A percentile compares a stretch with the other conserved stretches of the same genome.
phyloP scores from a whole-genome alignment of 1,140 invertebrate species.

The Listronotus bonariensis region DNA sequence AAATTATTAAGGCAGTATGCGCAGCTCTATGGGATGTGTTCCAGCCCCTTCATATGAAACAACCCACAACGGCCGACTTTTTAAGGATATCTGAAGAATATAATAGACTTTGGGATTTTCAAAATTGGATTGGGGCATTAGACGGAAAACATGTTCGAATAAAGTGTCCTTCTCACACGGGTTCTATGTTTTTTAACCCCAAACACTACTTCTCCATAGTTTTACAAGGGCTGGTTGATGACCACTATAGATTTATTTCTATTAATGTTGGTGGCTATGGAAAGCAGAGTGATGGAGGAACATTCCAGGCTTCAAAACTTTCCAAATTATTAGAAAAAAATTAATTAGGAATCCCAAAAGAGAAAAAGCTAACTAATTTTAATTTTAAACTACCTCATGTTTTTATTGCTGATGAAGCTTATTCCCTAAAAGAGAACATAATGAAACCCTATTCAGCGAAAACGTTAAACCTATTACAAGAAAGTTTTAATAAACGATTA shows the following conservation, averaged over 20 bases:
- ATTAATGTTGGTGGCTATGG: constrained; percentile 54
- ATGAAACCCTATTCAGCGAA: constrained; percentile 5
- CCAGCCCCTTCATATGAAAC: not conserved
- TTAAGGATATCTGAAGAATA: constrained; percentile 32
- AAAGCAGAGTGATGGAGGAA: constrained; percentile 52
- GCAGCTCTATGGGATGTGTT: not conserved
- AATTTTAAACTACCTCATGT: constrained; percentile 31
- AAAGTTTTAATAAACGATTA: no score
- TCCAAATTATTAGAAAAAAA: constrained; percentile 22
- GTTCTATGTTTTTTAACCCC: no score
- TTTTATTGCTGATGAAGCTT: constrained; percentile 33
- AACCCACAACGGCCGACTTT: constrained; percentile 1
- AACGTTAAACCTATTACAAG: not conserved
- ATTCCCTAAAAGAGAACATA: constrained; percentile 24
- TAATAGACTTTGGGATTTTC: no score
- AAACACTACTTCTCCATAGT: no score
- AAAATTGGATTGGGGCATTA: no score
- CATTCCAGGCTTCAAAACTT: constrained; percentile 38
- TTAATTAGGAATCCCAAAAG: constrained; percentile 9
- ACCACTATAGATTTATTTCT: no score
- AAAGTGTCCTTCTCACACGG: no score
- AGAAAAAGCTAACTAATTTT: constrained; percentile 7
- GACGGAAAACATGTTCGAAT: no score
- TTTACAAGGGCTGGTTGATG: no score
- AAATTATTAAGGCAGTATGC: not conserved